phyloP scores from a whole-genome alignment of 2,888 invertebrate species.

The Emmelina monodactyla region DNA sequence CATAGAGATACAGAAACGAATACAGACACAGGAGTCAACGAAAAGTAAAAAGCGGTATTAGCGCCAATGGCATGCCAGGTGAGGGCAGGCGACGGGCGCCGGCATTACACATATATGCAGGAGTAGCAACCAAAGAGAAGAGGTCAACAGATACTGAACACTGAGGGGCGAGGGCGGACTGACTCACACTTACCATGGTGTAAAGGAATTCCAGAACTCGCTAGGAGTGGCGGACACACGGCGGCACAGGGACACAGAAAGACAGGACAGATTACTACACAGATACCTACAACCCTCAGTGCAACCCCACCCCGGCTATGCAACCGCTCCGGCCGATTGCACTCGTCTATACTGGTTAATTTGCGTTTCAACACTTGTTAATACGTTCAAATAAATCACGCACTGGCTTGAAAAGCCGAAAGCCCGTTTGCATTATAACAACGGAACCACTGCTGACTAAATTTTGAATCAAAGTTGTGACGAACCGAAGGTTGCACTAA shows the following conservation, averaged over 20 bases:
- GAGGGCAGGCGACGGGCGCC: slow-evolving; percentile 50
- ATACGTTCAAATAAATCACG: slow-evolving; percentile 23
- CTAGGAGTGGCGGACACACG: slow-evolving; percentile 81
- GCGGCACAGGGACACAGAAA: slow-evolving; percentile 76
- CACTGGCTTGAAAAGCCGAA: slow-evolving; percentile 30
- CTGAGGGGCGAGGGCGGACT: slow-evolving; percentile 68
- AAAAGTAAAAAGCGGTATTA: slow-evolving; percentile 60
- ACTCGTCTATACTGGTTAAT: slow-evolving; percentile 60
- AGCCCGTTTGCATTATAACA: slow-evolving; percentile 67
- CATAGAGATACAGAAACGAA: slow-evolving; percentile 65
- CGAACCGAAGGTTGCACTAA: slow-evolving; percentile 38
- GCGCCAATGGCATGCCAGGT: slow-evolving; percentile 51
- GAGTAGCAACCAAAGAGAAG: slow-evolving; percentile 64
- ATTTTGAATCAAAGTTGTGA: slow-evolving; percentile 15
- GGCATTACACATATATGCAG: slow-evolving; percentile 65
- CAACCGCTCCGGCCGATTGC: slow-evolving; percentile 52
- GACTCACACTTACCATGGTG: slow-evolving; percentile 95
- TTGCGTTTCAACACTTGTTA: slow-evolving; percentile 61
- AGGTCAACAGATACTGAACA: slow-evolving; percentile 65
- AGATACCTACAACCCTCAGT: slow-evolving; percentile 68
- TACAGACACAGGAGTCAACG: slow-evolving; percentile 63
- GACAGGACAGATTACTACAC: slow-evolving; percentile 71
- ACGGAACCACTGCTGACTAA: slow-evolving; percentile 38
- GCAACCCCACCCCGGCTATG: slow-evolving; percentile 62
- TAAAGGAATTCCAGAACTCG: slow-evolving; percentile 99